These are phyloP conservation scores for Eupithecia insigniata DNA, from an alignment of 2,888 invertebrate genomes.

Conservation along the genomic window DNA sequence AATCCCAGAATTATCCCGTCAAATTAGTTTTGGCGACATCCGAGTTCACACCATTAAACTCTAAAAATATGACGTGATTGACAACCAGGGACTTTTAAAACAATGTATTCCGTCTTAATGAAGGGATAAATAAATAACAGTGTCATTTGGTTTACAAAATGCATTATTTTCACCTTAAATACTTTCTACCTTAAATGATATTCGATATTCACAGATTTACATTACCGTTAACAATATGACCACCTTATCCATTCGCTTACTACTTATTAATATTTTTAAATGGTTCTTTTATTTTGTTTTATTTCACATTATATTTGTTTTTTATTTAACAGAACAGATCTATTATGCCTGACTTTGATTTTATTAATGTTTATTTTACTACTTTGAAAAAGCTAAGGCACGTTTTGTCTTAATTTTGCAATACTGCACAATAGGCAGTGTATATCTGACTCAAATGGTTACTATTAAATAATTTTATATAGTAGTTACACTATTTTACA, in stretches of 20 bases:
- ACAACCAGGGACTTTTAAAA: neutral
- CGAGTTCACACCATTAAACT: too few relatives aligned
- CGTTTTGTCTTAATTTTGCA: neutral
- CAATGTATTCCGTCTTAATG: neutral
- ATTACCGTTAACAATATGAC: constrained; percentile 1
- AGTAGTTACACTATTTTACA: neutral
- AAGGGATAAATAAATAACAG: constrained; percentile 45
- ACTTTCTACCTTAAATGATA: constrained; percentile 53
- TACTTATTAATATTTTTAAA: neutral
- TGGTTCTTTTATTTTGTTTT: neutral
- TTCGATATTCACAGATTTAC: constrained; percentile 56
- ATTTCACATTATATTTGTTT: neutral
- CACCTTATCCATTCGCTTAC: neutral
- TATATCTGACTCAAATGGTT: neutral
- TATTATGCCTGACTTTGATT: neutral
- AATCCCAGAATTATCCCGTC: too few relatives aligned
- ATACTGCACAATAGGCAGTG: neutral
- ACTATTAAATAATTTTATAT: neutral
- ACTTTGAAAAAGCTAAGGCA: constrained; percentile 6
- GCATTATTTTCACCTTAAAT: constrained; percentile 55
- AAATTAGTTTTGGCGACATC: too few relatives aligned
- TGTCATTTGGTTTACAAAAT: constrained; percentile 63
- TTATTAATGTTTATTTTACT: neutral
- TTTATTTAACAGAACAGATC: neutral
- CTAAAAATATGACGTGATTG: neutral